Conservation (phyloP, 30 jellyfish, hydroid and myxozoan species). For the Cassiopea andromeda region DNA sequence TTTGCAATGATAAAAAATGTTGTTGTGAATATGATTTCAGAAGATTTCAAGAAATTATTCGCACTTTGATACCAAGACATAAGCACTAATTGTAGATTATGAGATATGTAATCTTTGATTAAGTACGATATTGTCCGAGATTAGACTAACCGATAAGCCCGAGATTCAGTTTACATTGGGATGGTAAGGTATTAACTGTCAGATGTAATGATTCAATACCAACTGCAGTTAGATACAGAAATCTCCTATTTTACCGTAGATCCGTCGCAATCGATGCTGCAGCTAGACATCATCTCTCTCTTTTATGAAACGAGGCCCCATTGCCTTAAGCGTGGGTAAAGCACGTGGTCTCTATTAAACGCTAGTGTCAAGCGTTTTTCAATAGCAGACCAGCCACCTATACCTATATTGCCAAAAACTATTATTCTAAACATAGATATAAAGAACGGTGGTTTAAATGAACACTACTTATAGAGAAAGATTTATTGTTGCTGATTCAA, state of each 20-base stretch:
- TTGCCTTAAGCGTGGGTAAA: background rate
- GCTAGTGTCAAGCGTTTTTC: background rate
- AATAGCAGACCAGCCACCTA: background rate
- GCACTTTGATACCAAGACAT: slow-evolving; percentile 23
- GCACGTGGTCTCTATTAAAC: background rate
- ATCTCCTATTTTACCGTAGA: background rate
- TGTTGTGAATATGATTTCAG: slow-evolving; percentile 30
- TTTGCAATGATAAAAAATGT: slow-evolving; percentile 13
- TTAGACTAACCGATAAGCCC: slow-evolving; percentile 2
- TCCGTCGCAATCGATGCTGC: background rate
- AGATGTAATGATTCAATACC: background rate
- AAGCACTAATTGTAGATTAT: slow-evolving; percentile 32
- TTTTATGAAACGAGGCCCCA: background rate
- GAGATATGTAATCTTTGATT: slow-evolving; percentile 10
- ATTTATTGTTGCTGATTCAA: too few species aligned
- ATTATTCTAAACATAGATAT: too few species aligned
- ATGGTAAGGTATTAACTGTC: background rate
- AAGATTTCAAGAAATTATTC: slow-evolving; percentile 27
- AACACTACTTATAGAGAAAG: too few species aligned
- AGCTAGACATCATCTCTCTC: background rate
- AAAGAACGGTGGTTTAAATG: too few species aligned
- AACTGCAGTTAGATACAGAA: background rate
- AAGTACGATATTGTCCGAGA: slow-evolving; percentile 1
- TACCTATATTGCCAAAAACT: too few species aligned
- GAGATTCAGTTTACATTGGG: slow-evolving; percentile 3